Evolutionary conservation across 2,113 vertebrate species (phyloP).

Genomic region (Epinephelus moara): DNA sequence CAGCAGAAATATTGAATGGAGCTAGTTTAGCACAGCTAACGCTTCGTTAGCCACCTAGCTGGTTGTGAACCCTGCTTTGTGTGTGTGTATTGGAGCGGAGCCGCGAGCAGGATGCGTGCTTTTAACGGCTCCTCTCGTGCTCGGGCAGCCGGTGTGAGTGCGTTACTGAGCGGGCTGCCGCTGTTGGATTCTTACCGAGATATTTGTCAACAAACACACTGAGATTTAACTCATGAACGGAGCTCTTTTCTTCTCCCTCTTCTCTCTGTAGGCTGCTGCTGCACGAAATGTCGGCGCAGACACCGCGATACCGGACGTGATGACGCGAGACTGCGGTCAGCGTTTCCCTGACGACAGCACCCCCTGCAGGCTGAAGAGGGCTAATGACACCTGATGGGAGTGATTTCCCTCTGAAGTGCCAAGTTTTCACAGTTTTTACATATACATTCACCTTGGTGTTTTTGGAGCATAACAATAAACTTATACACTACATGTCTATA

Average conservation of each 20-base stretch:
- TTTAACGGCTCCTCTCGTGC: slow-evolving; percentile 27
- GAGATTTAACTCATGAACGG: slow-evolving; percentile 65
- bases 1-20: neutral
- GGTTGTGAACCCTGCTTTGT: slow-evolving; percentile 32
- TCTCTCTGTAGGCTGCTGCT: slow-evolving; percentile 2
- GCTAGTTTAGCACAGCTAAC: slow-evolving; percentile 29
- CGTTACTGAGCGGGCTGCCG: slow-evolving; percentile 31
- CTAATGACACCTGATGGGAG: neutral
- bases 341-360: neutral
- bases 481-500: neutral
- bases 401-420: too few relatives aligned
- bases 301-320: slow-evolving; percentile 48
- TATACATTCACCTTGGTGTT: too few relatives aligned
- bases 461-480: too few relatives aligned
- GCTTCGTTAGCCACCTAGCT: slow-evolving; percentile 60
- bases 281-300: slow-evolving; percentile 73
- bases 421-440: too few relatives aligned
- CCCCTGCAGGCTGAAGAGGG: neutral
- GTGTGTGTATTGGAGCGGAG: slow-evolving; percentile 36
- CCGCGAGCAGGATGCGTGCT: slow-evolving; percentile 18
- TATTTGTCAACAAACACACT: slow-evolving; percentile 67
- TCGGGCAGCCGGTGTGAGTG: slow-evolving; percentile 11
- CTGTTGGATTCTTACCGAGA: slow-evolving; percentile 76
- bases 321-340: slow-evolving; percentile 24
- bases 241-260: slow-evolving; percentile 23